These are phyloP conservation scores for Amia ocellicauda DNA, from an alignment of 2,113 vertebrate species.

Conservation along the genomic window DNA sequence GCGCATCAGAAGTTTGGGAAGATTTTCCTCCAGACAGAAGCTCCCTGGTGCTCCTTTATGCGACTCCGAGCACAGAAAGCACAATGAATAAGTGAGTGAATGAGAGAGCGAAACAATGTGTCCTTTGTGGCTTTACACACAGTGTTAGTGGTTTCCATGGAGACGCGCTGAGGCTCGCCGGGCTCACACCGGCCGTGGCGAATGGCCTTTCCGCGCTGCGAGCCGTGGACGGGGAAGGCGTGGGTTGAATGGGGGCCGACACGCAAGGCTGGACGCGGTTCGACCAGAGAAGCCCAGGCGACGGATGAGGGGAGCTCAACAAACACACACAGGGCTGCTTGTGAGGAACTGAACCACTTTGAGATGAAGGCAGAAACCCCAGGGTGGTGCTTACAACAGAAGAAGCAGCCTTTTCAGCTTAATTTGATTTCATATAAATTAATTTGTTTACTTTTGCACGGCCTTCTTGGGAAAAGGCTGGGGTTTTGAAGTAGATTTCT, in stretches of 20 bases:
- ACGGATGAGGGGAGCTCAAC: too few species aligned
- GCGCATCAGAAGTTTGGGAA: not conserved
- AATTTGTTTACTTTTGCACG: too few species aligned
- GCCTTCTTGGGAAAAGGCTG: too few species aligned
- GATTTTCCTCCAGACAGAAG: not conserved
- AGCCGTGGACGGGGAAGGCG: too few species aligned
- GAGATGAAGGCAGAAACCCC: too few species aligned
- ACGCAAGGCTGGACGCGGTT: constrained; percentile 1
- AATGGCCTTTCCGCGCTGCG: constrained; percentile 33
- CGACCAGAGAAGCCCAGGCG: not conserved
- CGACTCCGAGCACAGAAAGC: not conserved
- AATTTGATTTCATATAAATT: too few species aligned
- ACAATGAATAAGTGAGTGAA: constrained; percentile 33
- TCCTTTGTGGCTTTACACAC: constrained; percentile 40
- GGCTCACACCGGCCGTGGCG: constrained; percentile 35
- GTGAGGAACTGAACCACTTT: too few species aligned
- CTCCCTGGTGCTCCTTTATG: constrained; percentile 9
- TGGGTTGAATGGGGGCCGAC: too few species aligned
- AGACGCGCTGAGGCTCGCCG: constrained; percentile 39
- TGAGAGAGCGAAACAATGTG: constrained; percentile 38
- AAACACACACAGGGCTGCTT: too few species aligned
- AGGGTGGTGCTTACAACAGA: too few species aligned
- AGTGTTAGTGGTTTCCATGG: constrained; percentile 41
- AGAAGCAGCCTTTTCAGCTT: too few species aligned
- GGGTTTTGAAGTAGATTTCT: too few species aligned